Evolutionary conservation across 2,797 vertebrate species (phyloP), one percentile per base, ranked within the genome.

Genomic region (Hirundo rustica): DNA sequence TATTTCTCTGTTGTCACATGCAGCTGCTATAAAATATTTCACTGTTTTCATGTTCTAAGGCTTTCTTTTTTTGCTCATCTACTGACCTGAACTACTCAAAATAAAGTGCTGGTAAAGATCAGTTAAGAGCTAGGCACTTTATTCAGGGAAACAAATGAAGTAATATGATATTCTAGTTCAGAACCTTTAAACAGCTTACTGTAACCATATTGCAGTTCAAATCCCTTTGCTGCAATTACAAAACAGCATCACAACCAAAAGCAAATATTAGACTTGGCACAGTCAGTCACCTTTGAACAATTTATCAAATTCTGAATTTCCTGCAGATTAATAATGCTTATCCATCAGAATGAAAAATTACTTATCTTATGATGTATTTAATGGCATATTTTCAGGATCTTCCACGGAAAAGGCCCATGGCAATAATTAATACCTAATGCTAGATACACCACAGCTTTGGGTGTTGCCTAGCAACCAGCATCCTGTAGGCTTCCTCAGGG

Each of bases 361-460:
- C 62, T 88, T 91, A 87, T 89, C 53, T 90, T 66, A 61, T 77
- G 92, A 96, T 9, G 9, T 90, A 64, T 51, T 78, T 96, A 97
- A 96, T 95, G 97, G 93, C 95, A 75, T 67, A 90, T 93, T 96
- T 97, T 94, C 96, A 83, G 93, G 96, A 96, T 95, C 93, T 97
- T 95, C 93, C 64, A 18, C 57, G 54, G 92, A 96, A 96, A 97
- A 94, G 78, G 76, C 89, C 89, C 71, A 44, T 80, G 94, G 89
- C 87, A 97, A 97, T 97, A 98, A 98, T 97, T 98, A 97, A 97
- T 96, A 94, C 95, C 94, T 98, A 98, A 96, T 94, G 96, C 90
- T 96, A 95, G 89, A 97, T 97, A 97, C 90, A 95, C 85, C 80
- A 73, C 75, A 96, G 92, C 88, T 92, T 97, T 89, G 73, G 67